Base-by-base conservation (phyloP, 2,888 invertebrate species). In the Ecliptopera silaceata region DNA sequence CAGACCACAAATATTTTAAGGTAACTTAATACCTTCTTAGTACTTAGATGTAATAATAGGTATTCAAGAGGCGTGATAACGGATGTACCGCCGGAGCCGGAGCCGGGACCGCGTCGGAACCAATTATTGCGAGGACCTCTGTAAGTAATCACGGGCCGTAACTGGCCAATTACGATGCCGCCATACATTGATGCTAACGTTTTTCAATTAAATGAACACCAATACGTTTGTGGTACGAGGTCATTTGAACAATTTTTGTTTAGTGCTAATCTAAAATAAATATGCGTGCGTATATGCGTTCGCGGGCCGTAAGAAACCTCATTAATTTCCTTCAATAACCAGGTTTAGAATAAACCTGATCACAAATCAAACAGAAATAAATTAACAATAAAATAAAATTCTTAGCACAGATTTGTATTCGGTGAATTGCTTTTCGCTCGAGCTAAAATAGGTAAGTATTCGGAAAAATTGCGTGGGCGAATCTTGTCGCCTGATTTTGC, bases 101-200 rank as follows among this genome's bases (percentile, higher is more conserved):
- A n/a, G 41, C 20, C 53, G 46, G 53, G 38, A 45, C 26, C 41
- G 41, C 49, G 38, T 17, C 41, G 26, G 46, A 46, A 42, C 42
- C 51, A 56, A 51, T 56, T 56, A 56, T n/a, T 15, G 46, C 47
- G 32, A 36, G 47, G 32, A 43, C 52, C 47, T 47, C 47, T 31
- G 38, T 56, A 44, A 52, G 32, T 47, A 52, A 47, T 51, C 56
- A 47, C 56, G 15, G 36, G 45, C 42, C 29, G 5, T 31, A 13
- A 34, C 46, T 13, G 44, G 38, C 38, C 57, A 57, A 57, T 57
- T 57, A 57, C 51, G 12, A 49, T 13, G 22, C 32, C 10, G n/a
- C 26, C 22, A 45, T 45, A 50, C 45, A 34, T 45, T 55, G 39
- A 29, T 41, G 46, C 6, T 17, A 47, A 44, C 32, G 32, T 34